Evolutionary conservation across 2,113 vertebrate genomes (phyloP), one percentile per base, ranked within the genome.

Genomic region (Drymodes brunneopygia): DNA sequence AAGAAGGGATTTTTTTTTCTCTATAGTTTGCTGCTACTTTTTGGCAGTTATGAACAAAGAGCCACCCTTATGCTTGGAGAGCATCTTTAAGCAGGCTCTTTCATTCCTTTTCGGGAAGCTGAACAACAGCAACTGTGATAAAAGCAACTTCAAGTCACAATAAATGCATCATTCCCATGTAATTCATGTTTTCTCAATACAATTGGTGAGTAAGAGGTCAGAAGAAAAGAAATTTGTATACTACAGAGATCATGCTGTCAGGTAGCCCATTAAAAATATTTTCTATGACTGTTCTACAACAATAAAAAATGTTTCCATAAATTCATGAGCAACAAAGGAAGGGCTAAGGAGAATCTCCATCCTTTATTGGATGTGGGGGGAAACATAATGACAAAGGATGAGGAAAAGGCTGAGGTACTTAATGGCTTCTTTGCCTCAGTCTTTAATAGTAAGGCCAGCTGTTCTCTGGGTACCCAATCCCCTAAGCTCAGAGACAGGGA

Each of bases 131-230:
- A 90, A 92, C 48, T 0, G 2, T 0, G 11, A 72, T n/a, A 91
- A 96, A 95, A 86, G 62, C 29, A 93, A 91, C 78, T 85, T 80
- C 40, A 88, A 92, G 51, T 89, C 62, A 89, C 58, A 80, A 69
- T 82, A 96, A 92, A 93, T 60, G 73, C 36, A 81, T 78, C 94
- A 64, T 78, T 94, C 64, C 40, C 20, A 7, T 82, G 94, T 93
- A 94, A 94, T 96, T 92, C 44, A 85, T 73, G 60, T 93, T 92
- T 95, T 93, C 60, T 64, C 80, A 48, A 81, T 88, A 90, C 75
- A 97, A 31, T 19, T 45, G 72, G n/a, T 65, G 12, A 74, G 53
- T 75, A 81, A 38, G 61, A 86, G 80, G 40, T 88, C 82, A 93
- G 72, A 64, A 11, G 58, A 94, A 93, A 57, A 79, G 60, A 94